Evolutionary conservation across 2,113 vertebrate genomes (phyloP).

Genomic region (Petrocephalus zakoni): DNA sequence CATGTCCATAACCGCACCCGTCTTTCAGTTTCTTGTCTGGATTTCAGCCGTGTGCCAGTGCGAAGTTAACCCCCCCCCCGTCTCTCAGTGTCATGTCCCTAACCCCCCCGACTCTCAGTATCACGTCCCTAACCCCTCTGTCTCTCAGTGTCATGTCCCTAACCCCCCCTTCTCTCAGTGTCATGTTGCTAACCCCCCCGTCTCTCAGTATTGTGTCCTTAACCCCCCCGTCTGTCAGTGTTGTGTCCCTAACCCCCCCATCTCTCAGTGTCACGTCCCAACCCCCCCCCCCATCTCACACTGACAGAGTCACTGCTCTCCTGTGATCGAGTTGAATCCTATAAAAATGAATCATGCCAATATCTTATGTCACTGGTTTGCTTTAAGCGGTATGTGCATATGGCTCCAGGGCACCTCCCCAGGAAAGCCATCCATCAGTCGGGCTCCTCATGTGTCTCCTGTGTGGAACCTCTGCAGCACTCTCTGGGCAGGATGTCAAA

Average conservation of each 20-base stretch:
- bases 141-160: no score
- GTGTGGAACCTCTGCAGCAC: neutral
- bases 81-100: no score
- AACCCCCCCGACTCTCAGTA: no score
- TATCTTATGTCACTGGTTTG: conserved; percentile 63
- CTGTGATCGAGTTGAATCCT: conserved; percentile 26
- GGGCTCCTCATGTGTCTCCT: neutral
- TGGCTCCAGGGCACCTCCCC: conserved; percentile 29
- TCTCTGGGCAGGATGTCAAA: neutral
- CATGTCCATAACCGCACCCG: no score
- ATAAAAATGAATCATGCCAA: conserved; percentile 60
- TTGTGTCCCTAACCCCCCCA: neutral
- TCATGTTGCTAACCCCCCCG: neutral
- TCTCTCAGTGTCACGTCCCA: neutral
- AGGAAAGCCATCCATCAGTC: neutral
- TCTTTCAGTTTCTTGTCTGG: no score
- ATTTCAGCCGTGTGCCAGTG: no score
- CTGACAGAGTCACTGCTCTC: neutral
- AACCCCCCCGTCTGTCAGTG: neutral
- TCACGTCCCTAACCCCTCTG: no score
- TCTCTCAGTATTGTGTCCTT: neutral
- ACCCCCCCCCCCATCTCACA: neutral
- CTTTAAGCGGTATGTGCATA: conserved; percentile 60
- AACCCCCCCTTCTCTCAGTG: neutral
- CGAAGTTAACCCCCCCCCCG: no score